Conservation (phyloP, 2,888 invertebrate species). For the Ecliptopera silaceata region DNA sequence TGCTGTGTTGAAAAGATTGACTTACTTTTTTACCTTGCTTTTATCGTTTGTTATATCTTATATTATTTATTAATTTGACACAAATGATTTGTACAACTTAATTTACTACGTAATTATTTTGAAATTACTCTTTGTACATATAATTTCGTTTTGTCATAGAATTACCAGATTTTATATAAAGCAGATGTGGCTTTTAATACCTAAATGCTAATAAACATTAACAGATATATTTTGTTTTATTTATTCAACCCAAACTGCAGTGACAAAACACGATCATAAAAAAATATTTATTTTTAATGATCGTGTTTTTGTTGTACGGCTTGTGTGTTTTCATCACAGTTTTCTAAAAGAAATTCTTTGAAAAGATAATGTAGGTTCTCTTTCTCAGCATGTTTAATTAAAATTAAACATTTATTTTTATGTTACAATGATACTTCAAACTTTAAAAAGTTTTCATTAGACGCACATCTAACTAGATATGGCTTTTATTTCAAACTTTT, state of each 20-base stretch:
- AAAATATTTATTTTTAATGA: too few relatives aligned
- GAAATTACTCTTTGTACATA: constrained; percentile 33
- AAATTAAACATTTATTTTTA: too few relatives aligned
- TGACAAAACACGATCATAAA: background rate
- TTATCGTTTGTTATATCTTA: constrained; percentile 7
- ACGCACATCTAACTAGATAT: too few relatives aligned
- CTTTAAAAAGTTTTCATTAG: too few relatives aligned
- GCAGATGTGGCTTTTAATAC: constrained; percentile 58
- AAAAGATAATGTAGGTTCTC: constrained; percentile 6
- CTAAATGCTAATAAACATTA: constrained; percentile 68
- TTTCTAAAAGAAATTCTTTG: background rate
- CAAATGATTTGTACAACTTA: background rate
- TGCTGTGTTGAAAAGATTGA: constrained; percentile 17
- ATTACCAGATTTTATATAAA: constrained; percentile 46
- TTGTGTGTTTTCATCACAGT: background rate
- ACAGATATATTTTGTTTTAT: constrained; percentile 39
- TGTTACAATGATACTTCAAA: too few relatives aligned
- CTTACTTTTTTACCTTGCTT: constrained; percentile 4
- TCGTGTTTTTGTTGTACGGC: too few relatives aligned
- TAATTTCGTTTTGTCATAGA: constrained; percentile 43
- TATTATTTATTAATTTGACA: background rate
- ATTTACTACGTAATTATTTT: constrained; percentile 12
- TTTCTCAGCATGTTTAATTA: background rate
- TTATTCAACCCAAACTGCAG: constrained; percentile 10
- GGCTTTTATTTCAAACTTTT: too few relatives aligned